A percentile compares a stretch with the other conserved stretches of the same genome.
Conservation (phyloP, 1,140 invertebrate genomes). For the Monochamus saltuarius region DNA sequence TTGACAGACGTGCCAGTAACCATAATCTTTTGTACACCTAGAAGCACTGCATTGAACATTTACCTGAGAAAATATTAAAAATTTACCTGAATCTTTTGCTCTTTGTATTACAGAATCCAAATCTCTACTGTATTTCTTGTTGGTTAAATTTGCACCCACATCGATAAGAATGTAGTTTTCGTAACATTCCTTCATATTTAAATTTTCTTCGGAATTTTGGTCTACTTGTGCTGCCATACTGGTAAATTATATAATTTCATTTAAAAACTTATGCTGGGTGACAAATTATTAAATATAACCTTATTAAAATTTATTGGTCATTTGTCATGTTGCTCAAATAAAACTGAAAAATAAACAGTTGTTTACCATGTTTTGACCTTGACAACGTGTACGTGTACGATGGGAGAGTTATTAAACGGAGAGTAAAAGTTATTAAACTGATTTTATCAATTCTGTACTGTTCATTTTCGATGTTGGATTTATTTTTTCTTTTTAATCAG, state of each 20-base stretch:
- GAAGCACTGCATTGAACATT: constrained; percentile 26
- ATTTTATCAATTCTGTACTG: no score
- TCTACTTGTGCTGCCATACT: constrained; percentile 22
- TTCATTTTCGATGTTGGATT: no score
- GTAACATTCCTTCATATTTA: constrained; percentile 63
- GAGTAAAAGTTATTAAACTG: no score
- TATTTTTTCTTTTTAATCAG: no score
- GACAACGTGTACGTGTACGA: no score
- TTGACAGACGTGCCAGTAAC: constrained; percentile 87
- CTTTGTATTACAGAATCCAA: constrained; percentile 89
- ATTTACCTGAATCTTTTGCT: constrained; percentile 84
- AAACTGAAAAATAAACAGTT: no score
- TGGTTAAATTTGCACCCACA: constrained; percentile 91
- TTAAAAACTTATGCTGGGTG: background rate
- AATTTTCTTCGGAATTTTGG: constrained; percentile 16
- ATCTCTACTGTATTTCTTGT: constrained; percentile 92
- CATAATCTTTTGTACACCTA: constrained; percentile 93
- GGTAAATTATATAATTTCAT: constrained; percentile 19
- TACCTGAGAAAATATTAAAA: background rate
- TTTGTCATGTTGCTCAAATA: no score
- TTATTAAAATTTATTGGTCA: no score
- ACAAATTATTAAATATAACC: no score
- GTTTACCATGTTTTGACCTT: no score
- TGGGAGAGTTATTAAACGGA: no score
- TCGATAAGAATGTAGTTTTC: constrained; percentile 91